phyloP scores from a whole-genome alignment of 2,888 invertebrate genomes.

The Drosophila formosana region DNA sequence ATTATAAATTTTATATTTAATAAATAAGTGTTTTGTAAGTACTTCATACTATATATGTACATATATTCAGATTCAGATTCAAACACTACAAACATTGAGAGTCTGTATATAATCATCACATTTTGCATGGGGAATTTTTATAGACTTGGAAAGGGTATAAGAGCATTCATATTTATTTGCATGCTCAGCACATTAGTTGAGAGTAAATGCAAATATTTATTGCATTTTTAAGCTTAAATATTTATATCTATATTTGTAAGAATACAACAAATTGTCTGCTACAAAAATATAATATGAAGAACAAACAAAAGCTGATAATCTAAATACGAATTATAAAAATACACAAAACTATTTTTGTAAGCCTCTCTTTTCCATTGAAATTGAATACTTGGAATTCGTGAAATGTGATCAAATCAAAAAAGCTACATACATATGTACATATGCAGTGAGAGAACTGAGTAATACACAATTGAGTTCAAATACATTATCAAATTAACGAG shows the following conservation, averaged over 20 bases:
- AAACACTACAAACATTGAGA: neutral
- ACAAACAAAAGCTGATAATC: neutral
- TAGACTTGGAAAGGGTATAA: constrained; percentile 8
- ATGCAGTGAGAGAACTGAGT: constrained; percentile 1
- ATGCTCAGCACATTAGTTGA: constrained; percentile 14
- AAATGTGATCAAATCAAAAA: constrained; percentile 1
- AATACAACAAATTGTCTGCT: neutral
- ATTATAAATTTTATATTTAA: neutral
- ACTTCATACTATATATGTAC: no score
- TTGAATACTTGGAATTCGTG: constrained; percentile 17
- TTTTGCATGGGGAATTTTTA: neutral
- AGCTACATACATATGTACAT: no score
- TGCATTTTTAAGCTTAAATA: constrained; percentile 16
- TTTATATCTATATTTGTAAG: neutral
- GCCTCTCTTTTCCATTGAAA: constrained; percentile 15
- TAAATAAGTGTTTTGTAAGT: neutral
- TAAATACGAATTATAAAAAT: neutral
- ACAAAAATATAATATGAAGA: no score
- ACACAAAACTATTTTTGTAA: neutral
- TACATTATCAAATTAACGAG: neutral
- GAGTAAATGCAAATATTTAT: constrained; percentile 10
- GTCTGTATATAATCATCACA: neutral
- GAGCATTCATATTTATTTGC: constrained; percentile 27
- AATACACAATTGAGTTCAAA: constrained; percentile 6
- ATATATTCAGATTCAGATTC: no score